phyloP scores from a whole-genome alignment of 2,113 vertebrate species.

The Psephotus haematonotus region DNA sequence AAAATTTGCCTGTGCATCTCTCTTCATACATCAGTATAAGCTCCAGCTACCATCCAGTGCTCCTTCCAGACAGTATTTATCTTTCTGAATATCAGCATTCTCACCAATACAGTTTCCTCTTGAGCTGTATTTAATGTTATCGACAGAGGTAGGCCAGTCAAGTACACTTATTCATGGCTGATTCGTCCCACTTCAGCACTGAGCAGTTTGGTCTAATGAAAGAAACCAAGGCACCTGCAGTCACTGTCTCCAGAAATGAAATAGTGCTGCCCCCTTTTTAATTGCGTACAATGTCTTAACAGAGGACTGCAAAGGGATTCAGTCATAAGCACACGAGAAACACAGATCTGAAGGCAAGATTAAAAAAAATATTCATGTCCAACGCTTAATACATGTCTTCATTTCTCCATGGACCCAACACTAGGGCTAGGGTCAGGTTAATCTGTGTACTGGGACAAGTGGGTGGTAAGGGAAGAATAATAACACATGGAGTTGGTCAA shows the following conservation, averaged over 20 bases:
- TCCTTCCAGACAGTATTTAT: not conserved
- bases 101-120: not conserved
- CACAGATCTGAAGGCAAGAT: not conserved
- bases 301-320: not conserved
- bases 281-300: not conserved
- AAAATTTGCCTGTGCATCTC: not conserved
- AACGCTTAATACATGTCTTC: fast-evolving
- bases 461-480: not conserved
- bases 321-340: not conserved
- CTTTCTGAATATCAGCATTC: not conserved
- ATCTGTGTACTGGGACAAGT: not conserved
- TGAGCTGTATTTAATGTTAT: not conserved
- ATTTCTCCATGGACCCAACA: not conserved
- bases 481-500: not conserved
- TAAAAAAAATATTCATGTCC: not conserved
- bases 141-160: not conserved
- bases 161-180: not conserved
- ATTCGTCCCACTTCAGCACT: not conserved
- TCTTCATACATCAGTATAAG: not conserved
- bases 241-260: not conserved
- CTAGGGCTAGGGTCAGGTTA: not conserved
- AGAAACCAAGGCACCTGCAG: not conserved
- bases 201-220: not conserved
- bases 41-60: not conserved
- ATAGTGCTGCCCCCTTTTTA: not conserved